Conservation (phyloP, 2,888 invertebrate genomes). For the Pammene fasciana region DNA sequence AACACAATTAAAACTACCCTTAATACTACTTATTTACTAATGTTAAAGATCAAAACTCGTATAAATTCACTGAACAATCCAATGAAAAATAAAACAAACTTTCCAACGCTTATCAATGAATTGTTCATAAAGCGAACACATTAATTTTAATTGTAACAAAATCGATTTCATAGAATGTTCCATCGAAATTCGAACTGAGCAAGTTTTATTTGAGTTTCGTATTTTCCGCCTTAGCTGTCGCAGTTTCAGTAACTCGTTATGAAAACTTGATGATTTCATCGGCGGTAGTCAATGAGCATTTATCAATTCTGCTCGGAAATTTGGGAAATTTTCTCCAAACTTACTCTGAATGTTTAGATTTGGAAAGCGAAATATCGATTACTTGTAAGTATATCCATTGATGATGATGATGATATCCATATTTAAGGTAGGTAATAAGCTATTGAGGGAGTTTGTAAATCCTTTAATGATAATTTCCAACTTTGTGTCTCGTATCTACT, state of each 20-base stretch:
- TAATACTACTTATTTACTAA: no score
- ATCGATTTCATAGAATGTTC: slow-evolving; percentile 38
- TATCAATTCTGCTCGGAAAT: slow-evolving; percentile 37
- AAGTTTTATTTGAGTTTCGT: slow-evolving; percentile 49
- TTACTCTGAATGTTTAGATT: background rate
- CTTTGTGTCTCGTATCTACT: no score
- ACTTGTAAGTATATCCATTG: no score
- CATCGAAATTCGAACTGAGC: slow-evolving; percentile 44
- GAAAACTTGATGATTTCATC: slow-evolving; percentile 48
- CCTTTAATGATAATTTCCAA: no score
- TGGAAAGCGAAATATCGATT: no score
- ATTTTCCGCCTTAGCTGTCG: slow-evolving; percentile 42
- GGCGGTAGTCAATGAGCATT: slow-evolving; percentile 49
- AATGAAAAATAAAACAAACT: background rate
- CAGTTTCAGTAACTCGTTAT: slow-evolving; percentile 43
- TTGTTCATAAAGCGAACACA: slow-evolving; percentile 25
- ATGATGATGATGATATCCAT: no score
- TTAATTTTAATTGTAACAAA: slow-evolving; percentile 42
- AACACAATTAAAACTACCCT: no score
- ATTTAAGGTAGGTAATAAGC: no score
- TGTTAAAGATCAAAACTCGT: no score
- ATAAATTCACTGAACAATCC: background rate
- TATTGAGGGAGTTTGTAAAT: no score
- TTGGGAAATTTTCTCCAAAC: slow-evolving; percentile 8
- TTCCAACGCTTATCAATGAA: slow-evolving; percentile 10